Base-by-base conservation (phyloP, 1,140 invertebrate genomes). In the Acarapis woodi region DNA sequence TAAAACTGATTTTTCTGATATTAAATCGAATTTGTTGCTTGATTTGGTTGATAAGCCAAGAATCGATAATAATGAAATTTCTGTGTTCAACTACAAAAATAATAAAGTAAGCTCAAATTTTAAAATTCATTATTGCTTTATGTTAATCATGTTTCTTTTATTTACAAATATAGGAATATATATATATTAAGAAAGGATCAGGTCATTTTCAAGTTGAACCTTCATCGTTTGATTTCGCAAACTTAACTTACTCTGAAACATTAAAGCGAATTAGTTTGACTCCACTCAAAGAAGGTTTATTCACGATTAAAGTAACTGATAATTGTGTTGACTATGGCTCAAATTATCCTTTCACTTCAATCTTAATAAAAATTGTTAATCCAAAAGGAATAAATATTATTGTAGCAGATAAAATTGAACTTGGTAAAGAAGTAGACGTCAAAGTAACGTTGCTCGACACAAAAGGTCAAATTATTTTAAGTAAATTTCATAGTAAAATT, bases 11-110 rank as follows among this genome's bases (percentile, higher is more conserved):
- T n/a, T 32, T 9, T 6, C 9, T 8, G n/a, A 26, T 6, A 32
- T 15, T 32, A 15, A 16, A n/a, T 32, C 15, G 9, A 32, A 32
- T 8, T 6, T 15, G 6, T 23, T 25, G 16, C 14, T 41, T 9
- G 14, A 26, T 15, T 3, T 37, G 2, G 22, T 31, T 1, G 40
- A 41, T 41, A 37, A 41, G 16, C 12, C 40, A 12, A 23, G 14
- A 3, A 35, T 23, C 4, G 40, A 41, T n/a, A 10, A 10, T 14
- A 15, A 38, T n/a, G 10, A 29, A 16, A 24, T 41, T n/a, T 6
- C 32, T 8, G 18, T 36, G n/a, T 32, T 36, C 6, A 40, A 40
- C n/a, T 33, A 40, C 32, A 19, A 21, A 14, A 21, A 29, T 28
- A 9, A 40, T 18, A 40, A 40, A 32, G 38, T 40, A 24, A n/a